Evolutionary conservation across 35 echinoderm and acorn worm genomes (phyloP).

Genomic region (Strongylocentrotus purpuratus): DNA sequence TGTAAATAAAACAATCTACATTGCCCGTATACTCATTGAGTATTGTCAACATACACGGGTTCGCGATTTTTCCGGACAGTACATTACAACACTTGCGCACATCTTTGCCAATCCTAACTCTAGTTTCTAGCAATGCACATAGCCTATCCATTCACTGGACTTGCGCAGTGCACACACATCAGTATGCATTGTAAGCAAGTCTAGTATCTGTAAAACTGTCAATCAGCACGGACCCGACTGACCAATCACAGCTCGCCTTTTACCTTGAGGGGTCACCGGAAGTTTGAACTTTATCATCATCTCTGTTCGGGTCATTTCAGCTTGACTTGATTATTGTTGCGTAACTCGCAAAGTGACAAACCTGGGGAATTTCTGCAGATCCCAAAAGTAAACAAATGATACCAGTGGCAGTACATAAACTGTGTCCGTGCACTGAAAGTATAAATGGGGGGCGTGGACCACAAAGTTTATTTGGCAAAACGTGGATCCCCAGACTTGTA

Average conservation of each 20-base stretch:
- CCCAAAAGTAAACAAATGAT: not conserved
- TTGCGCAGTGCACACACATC: not conserved
- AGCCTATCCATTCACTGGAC: not conserved
- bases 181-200: constrained; percentile 29
- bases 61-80: not conserved
- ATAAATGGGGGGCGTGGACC: not conserved
- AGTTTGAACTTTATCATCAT: constrained; percentile 36
- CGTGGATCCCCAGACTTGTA: not conserved
- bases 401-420: not conserved
- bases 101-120: not conserved
- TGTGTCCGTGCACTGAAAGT: not conserved
- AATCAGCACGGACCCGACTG: constrained; percentile 19
- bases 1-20: not conserved
- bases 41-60: not conserved
- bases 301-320: not conserved
- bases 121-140: not conserved
- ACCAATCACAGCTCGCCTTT: constrained; percentile 34
- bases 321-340: not conserved
- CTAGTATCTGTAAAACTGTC: constrained; percentile 19
- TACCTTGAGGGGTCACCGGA: constrained; percentile 15
- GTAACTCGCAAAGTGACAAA: not conserved
- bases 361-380: not conserved
- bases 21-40: not conserved
- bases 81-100: not conserved
- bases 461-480: not conserved